Base-by-base conservation (phyloP, 2,888 invertebrate species). In the Synanthedon formicaeformis region DNA sequence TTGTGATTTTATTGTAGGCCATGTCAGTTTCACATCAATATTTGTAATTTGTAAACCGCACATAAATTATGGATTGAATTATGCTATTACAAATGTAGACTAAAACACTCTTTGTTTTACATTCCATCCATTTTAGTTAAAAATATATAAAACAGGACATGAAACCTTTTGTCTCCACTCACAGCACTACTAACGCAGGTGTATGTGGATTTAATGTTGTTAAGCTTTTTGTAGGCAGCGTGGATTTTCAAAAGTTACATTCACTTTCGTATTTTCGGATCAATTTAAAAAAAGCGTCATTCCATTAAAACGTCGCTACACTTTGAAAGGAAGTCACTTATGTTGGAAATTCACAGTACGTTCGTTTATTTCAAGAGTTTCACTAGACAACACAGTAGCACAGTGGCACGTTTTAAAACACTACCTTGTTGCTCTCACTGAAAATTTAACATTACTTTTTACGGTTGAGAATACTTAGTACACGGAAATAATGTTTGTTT, bases 381-480 rank as follows among this genome's bases (percentile, higher is more conserved):
- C 45, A 45, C 45, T 12, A 14, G 13, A 45, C 45, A 13, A 14
- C 45, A 45, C 45, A 6, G 45, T 4, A 45, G 34, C 45, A 45
- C 8, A 45, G 13, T 45, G 14, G 14, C 45, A 45, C 45, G 12
- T 45, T 45, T 14, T 14, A 45, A 14, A 45, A 12, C 34, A 50
- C 34, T 50, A 40, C 14, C n/a, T 14, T 45, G 13, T 45, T 45
- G 45, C n/a, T 13, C 45, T 13, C 45, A 11, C 14, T 13, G 14
- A 40, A 51, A 51, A 13, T 40, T 14, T 34, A 71, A 62, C 72
- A 72, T 75, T 69, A 71, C 69, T 68, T 64, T 73, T 72, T 70
- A 74, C 66, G 63, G 60, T 60, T 54, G 60, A 73, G 68, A 66
- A 71, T 74, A 73, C 75, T 75, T 63, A 61, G 58, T 59, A 13